These are phyloP conservation scores for Nephrotoma flavescens DNA, from an alignment of 2,888 invertebrate genomes.

Conservation along the genomic window DNA sequence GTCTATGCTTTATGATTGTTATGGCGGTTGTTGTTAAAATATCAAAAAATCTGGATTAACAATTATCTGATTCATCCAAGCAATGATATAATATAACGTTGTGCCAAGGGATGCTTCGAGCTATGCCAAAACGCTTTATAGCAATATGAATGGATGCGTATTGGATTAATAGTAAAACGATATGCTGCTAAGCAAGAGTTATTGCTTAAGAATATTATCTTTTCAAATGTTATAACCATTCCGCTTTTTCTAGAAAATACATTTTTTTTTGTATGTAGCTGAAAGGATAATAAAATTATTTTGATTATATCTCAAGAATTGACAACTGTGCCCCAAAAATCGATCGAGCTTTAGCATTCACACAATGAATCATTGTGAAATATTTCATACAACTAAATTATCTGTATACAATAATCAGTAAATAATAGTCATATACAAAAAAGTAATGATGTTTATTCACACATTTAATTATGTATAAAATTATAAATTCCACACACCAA, in stretches of 20 bases:
- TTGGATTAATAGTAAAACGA: no score
- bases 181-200: no score
- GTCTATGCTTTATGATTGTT: background rate
- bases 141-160: no score
- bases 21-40: background rate
- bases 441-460: background rate
- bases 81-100: background rate
- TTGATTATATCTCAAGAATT: background rate
- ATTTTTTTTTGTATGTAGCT: background rate
- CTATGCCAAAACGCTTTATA: no score
- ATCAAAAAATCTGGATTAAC: background rate
- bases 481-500: no score
- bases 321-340: background rate
- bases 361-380: background rate
- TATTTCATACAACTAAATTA: background rate
- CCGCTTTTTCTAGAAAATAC: no score
- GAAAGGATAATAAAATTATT: background rate
- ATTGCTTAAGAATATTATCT: no score
- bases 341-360: background rate
- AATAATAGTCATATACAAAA: background rate
- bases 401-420: background rate
- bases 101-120: no score
- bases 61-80: background rate
- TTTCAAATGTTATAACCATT: no score
- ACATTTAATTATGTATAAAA: background rate